These are phyloP conservation scores for Rhizomys pruinosus DNA, from an alignment of 2,113 vertebrate genomes.

Conservation along the genomic window DNA sequence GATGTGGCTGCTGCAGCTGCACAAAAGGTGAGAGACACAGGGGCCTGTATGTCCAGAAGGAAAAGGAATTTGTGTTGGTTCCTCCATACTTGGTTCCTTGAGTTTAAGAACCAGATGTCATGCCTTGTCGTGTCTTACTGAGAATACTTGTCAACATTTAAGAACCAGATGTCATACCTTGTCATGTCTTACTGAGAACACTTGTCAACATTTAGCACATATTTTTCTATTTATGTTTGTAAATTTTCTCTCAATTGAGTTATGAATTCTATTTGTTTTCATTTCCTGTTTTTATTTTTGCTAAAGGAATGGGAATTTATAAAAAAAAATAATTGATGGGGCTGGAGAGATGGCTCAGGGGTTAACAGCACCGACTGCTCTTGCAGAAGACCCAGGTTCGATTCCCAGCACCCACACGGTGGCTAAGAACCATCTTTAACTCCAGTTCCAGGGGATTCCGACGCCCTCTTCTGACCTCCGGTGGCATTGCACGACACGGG, in stretches of 20 bases:
- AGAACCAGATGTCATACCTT: neutral
- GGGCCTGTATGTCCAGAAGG: neutral
- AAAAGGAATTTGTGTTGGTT: neutral
- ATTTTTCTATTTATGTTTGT: conserved; percentile 43
- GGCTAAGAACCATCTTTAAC: too few relatives aligned
- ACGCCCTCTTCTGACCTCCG: too few relatives aligned
- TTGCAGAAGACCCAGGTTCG: too few relatives aligned
- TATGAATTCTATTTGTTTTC: conserved; percentile 2
- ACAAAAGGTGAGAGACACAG: neutral
- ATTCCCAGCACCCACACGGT: too few relatives aligned
- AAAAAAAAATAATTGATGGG: too few relatives aligned
- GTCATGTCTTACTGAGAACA: neutral
- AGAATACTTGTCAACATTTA: neutral
- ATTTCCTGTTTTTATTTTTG: neutral
- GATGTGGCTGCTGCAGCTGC: neutral
- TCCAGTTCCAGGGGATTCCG: too few relatives aligned
- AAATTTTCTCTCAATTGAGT: neutral
- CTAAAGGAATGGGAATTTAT: neutral
- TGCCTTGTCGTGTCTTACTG: neutral
- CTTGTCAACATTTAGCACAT: neutral
- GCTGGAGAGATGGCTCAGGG: too few relatives aligned
- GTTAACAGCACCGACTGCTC: too few relatives aligned
- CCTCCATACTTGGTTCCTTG: neutral
- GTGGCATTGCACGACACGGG: too few relatives aligned
- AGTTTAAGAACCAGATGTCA: neutral